Evolutionary conservation across 2,797 vertebrate species (phyloP), one percentile per base, ranked within the genome.

Genomic region (Antrozous pallidus): DNA sequence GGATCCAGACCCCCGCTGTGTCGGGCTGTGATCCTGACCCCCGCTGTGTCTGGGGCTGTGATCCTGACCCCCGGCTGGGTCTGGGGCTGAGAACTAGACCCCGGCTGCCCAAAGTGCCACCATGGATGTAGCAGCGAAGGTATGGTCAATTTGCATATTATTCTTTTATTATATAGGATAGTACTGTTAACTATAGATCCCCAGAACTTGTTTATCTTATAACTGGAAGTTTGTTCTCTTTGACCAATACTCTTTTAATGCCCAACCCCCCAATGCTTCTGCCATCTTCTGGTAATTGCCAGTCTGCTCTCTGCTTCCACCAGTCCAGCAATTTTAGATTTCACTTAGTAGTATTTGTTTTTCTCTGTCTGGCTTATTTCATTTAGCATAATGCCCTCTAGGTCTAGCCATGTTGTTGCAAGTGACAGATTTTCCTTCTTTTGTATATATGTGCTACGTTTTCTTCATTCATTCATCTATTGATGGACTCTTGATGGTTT

Each of bases 251-350:
- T 12, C 56, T 31, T 58, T 58, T 28, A 58, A 2, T 8, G 22
- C 42, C 7, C 22, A 28, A 9, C 11, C 22, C 22, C 8, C 45
- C n/a, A 11, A 42, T 0, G 26, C n/a, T 1, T 28, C 22, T 3
- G 3, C 51, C 38, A 22, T 36, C 51, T 49, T 14, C 67, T 40
- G 42, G 13, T 8, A 38, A 33, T 42, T 54, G 16, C 13, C 71
- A 38, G 8, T 24, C 8, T 56, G 3, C 38, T 84, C 47, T 13
- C 61, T 33, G 16, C 16, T 31, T 56, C n/a, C 67, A 10, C 3
- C 61, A 69, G 24, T 9, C 36, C 22, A 18, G n/a, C 47, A 24
- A 26, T 40, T 31, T 47, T 17, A n/a, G 8, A 58, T 69, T 58
- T 6, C 80, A 67, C 12, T 1, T 56, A 49, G 51, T 24, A 31